These are phyloP conservation scores for Pocillopora verrucosa DNA, from an alignment of 64 coral and sea anemone genomes.

Conservation along the genomic window DNA sequence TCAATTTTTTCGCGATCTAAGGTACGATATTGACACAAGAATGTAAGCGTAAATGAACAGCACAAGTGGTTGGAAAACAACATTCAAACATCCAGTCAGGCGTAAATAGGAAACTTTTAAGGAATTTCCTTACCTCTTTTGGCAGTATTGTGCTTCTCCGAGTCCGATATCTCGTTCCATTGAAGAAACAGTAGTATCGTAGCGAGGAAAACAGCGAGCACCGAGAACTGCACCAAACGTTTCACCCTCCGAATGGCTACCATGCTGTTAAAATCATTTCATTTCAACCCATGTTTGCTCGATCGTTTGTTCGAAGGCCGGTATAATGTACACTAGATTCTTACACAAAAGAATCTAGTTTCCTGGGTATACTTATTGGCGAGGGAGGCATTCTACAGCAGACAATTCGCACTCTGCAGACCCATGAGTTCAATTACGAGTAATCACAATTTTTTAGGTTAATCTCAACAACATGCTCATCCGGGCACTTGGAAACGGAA, in stretches of 20 bases:
- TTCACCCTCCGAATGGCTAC: conserved; percentile 52
- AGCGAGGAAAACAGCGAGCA: conserved; percentile 36
- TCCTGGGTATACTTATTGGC: neutral
- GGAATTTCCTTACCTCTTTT: conserved; percentile 30
- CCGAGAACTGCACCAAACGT: conserved; percentile 50
- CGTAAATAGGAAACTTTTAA: conserved; percentile 1
- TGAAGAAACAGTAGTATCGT: conserved; percentile 51
- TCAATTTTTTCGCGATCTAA: neutral
- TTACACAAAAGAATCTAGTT: neutral
- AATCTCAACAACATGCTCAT: neutral
- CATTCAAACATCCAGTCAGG: neutral
- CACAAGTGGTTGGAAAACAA: neutral
- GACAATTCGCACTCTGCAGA: neutral
- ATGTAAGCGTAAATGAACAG: neutral
- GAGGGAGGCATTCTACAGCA: neutral
- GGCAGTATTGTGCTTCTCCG: neutral
- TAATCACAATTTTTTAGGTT: neutral
- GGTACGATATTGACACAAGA: neutral
- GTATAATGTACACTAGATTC: neutral
- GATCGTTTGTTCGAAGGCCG: neutral
- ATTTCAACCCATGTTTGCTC: conserved; percentile 32
- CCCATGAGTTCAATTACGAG: neutral
- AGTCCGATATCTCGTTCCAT: conserved; percentile 50
- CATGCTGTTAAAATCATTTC: conserved; percentile 34
- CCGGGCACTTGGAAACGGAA: neutral